Evolutionary conservation across 2,797 vertebrate species (phyloP).

Genomic region (Sternarchorhynchus goeldii): DNA sequence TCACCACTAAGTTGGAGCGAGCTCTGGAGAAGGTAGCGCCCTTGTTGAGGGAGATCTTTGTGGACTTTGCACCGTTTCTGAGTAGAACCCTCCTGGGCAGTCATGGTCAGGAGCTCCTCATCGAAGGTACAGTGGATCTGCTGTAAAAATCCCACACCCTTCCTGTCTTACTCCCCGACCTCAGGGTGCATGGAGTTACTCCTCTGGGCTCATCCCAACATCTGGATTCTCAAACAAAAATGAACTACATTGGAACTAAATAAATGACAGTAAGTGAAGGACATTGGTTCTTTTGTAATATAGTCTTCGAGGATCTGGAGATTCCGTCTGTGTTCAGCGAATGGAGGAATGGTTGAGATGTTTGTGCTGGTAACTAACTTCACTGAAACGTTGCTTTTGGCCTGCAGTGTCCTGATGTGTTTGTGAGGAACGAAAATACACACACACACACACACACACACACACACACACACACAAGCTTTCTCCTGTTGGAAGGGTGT

Average conservation of each 20-base stretch:
- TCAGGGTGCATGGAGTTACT: not conserved
- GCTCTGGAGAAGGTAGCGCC: constrained; percentile 94
- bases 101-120: constrained; percentile 96
- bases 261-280: no score
- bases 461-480: not conserved
- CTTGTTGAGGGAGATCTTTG: constrained; percentile 94
- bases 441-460: not conserved
- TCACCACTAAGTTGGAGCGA: constrained; percentile 78
- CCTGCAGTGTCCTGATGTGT: not conserved
- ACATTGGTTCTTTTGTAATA: no score
- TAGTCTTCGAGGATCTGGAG: no score
- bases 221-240: no score
- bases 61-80: constrained; percentile 98
- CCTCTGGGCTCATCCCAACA: no score
- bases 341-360: no score
- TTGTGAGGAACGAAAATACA: not conserved
- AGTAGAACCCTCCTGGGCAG: constrained; percentile 96
- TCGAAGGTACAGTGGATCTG: constrained; percentile 82
- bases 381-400: not conserved
- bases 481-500: not conserved
- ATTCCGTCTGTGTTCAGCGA: no score
- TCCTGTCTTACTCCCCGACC: not conserved
- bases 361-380: not conserved
- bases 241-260: no score
- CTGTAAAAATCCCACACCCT: no score